Conservation (phyloP, 2,797 vertebrate species). For the Karalla daura region DNA sequence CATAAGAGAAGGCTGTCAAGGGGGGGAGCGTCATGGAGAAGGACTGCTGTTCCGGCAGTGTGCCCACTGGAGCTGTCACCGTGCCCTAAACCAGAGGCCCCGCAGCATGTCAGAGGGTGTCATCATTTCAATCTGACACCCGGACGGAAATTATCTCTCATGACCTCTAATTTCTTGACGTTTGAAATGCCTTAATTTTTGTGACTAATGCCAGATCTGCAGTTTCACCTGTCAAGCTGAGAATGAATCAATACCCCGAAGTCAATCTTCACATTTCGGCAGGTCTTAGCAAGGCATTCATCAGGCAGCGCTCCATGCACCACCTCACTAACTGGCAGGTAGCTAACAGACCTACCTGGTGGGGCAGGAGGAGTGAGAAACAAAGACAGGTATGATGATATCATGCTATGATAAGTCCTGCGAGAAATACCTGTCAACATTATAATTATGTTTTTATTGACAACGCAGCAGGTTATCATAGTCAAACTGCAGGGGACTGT, state of each 20-base stretch:
- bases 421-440: slow-evolving; percentile 7
- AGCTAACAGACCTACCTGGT: background rate
- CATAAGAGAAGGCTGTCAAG: slow-evolving; percentile 89
- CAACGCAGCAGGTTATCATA: too few relatives aligned
- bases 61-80: slow-evolving; percentile 92
- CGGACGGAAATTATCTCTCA: slow-evolving; percentile 88
- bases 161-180: slow-evolving; percentile 95
- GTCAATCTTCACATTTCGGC: slow-evolving; percentile 82
- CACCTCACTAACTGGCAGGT: slow-evolving; percentile 53
- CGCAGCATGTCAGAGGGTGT: slow-evolving; percentile 86
- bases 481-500: background rate
- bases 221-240: slow-evolving; percentile 89
- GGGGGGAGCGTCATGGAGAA: slow-evolving; percentile 87
- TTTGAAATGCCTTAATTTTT: slow-evolving; percentile 93
- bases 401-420: background rate
- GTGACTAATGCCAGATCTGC: slow-evolving; percentile 88
- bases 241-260: slow-evolving; percentile 90
- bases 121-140: slow-evolving; percentile 89
- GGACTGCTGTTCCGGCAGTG: slow-evolving; percentile 89
- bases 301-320: slow-evolving; percentile 54
- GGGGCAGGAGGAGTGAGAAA: background rate
- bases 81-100: slow-evolving; percentile 85
- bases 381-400: background rate
- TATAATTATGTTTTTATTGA: background rate
- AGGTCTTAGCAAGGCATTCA: slow-evolving; percentile 71